Conservation (phyloP, 2,113 vertebrate species). For the Uria lomvia region DNA sequence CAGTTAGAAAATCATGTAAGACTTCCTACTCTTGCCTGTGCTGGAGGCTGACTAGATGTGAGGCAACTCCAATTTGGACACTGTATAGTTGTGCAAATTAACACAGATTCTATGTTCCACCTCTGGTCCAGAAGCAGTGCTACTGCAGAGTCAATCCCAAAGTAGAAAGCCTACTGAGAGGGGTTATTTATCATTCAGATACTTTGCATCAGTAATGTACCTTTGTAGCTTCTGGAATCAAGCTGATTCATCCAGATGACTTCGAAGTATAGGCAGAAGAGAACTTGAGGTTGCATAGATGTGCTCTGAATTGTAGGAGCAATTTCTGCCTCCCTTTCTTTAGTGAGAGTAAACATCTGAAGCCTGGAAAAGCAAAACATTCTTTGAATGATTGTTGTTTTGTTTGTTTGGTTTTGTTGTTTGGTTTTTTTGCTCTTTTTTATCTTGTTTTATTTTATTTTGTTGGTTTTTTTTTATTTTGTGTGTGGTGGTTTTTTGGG, state of each 20-base stretch:
- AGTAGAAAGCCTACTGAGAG: not conserved
- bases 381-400: not conserved
- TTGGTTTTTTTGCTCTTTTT: not conserved
- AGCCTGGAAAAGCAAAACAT: not conserved
- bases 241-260: not conserved
- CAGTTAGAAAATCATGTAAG: not conserved
- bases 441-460: not conserved
- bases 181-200: not conserved
- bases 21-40: not conserved
- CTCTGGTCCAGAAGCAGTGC: not conserved
- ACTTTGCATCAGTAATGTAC: not conserved
- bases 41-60: not conserved
- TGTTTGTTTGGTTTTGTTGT: too few species aligned
- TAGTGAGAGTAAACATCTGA: not conserved
- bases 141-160: not conserved
- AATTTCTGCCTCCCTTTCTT: not conserved
- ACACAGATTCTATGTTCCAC: not conserved
- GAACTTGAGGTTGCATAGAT: not conserved
- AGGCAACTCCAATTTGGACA: not conserved
- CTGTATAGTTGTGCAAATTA: not conserved
- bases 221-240: not conserved
- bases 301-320: not conserved
- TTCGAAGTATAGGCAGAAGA: not conserved
- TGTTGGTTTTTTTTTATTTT: too few species aligned
- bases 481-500: not conserved